Evolutionary conservation across 2,113 vertebrate species (phyloP).

Genomic region (Larimichthys crocea): DNA sequence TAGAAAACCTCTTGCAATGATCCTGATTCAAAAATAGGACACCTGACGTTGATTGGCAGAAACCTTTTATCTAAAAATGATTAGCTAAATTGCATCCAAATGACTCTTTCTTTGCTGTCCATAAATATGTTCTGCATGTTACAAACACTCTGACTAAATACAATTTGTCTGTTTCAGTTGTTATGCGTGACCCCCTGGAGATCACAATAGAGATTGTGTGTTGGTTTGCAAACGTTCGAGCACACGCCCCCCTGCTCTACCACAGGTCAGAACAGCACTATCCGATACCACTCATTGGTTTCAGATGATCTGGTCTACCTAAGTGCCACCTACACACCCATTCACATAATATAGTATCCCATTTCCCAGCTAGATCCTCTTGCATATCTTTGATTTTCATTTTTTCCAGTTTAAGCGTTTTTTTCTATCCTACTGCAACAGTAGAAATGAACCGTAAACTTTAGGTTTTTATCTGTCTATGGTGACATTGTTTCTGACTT

Average conservation of each 20-base stretch:
- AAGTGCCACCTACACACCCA: conserved; percentile 45
- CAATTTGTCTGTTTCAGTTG: background rate
- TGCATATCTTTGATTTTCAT: background rate
- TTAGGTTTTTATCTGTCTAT: background rate
- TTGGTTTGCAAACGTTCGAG: conserved; percentile 49
- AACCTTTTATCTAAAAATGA: background rate
- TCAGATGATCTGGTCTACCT: conserved; percentile 41
- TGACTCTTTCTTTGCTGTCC: background rate
- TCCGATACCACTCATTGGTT: conserved; percentile 29
- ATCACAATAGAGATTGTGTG: conserved; percentile 30
- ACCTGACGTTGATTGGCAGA: background rate
- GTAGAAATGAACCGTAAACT: background rate
- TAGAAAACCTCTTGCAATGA: background rate
- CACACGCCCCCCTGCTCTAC: conserved; percentile 35
- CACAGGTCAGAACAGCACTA: conserved; percentile 19
- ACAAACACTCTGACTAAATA: background rate
- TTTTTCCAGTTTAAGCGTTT: background rate
- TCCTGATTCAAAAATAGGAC: background rate
- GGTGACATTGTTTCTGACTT: background rate
- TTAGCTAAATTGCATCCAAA: conserved; percentile 6
- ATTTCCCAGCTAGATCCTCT: background rate
- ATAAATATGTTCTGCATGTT: background rate
- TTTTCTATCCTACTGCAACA: background rate
- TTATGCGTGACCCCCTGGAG: conserved; percentile 16
- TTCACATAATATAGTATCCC: conserved; percentile 22